These are phyloP conservation scores for Beris chalybata DNA, from an alignment of 2,888 invertebrate genomes.

Conservation along the genomic window DNA sequence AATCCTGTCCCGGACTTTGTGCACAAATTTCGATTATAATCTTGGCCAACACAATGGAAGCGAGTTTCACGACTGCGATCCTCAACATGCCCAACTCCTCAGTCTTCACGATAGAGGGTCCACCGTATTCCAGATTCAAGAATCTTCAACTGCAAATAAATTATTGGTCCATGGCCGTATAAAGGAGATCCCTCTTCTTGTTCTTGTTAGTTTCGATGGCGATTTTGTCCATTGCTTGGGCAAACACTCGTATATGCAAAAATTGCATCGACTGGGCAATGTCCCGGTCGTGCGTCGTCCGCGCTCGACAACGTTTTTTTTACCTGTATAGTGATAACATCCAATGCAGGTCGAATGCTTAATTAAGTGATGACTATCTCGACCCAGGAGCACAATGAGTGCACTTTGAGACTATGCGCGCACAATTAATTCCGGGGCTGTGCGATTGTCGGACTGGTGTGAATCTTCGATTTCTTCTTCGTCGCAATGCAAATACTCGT, in stretches of 20 bases:
- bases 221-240: conserved; percentile 20
- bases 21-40: conserved; percentile 30
- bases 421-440: conserved; percentile 21
- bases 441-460: background rate
- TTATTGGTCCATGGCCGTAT: conserved; percentile 20
- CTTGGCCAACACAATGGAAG: conserved; percentile 30
- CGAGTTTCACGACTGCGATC: conserved; percentile 27
- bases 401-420: background rate
- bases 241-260: conserved; percentile 10
- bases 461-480: conserved; percentile 16
- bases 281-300: conserved; percentile 30
- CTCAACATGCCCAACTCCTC: conserved; percentile 16
- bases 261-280: conserved; percentile 20
- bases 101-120: conserved; percentile 5
- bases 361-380: conserved; percentile 32
- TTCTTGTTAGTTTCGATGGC: conserved; percentile 11
- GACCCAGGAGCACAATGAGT: background rate
- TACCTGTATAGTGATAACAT: conserved; percentile 1
- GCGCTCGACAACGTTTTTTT: conserved; percentile 19
- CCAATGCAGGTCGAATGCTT: conserved; percentile 25
- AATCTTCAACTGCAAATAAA: conserved; percentile 30
- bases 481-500: too few species aligned
- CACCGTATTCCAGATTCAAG: conserved; percentile 10
- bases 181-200: conserved; percentile 9
- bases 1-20: conserved; percentile 18